Base-by-base conservation (phyloP, 2,113 vertebrate genomes). In the Otus sunia region DNA sequence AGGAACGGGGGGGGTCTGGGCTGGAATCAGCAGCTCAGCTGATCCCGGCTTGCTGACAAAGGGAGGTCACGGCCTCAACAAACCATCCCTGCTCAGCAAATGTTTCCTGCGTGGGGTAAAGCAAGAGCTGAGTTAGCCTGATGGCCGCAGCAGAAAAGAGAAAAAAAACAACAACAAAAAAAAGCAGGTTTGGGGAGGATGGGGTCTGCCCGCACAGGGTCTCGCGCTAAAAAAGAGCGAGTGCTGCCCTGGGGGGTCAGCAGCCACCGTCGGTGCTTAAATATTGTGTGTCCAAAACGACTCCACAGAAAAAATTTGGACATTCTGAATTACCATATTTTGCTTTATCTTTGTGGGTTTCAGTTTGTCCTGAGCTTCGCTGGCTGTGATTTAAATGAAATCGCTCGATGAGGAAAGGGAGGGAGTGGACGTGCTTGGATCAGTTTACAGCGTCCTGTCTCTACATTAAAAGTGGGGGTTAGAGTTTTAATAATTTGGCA, bases 351-450 rank as follows among this genome's bases (percentile, higher is more conserved):
- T 27, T 12, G 43, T 32, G 11, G 0, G 0, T 30, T 52, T 34
- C 15, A 6, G 50, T 50, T 36, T 3, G 11, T 25, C 25, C 64
- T 6, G 71, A 0, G 1, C 47, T 63, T 71, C 34, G 15, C 10
- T 5, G 2, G 23, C 55, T 66, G 55, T 7, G 8, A 29, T 26
- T 60, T 23, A 30, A 75, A 43, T 17, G 16, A 75, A 36, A 27
- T 20, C 2, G 2, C 27, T n/a, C 3, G 0, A 2, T 10, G 32
- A 86, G n/a, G 36, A 52, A 68, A 0, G 2, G 22, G 53, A 12
- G 16, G 32, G 91, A 32, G 32, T 15, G 49, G 77, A 80, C 1
- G 2, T 53, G 6, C 34, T 50, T 5, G 6, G 30, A 23, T 4
- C 18, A 15, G 5, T 6, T 66, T 3, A 37, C 10, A 27, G 27